These are phyloP conservation scores for Macrosiphum euphorbiae DNA, from an alignment of 2,888 invertebrate species.

Conservation along the genomic window DNA sequence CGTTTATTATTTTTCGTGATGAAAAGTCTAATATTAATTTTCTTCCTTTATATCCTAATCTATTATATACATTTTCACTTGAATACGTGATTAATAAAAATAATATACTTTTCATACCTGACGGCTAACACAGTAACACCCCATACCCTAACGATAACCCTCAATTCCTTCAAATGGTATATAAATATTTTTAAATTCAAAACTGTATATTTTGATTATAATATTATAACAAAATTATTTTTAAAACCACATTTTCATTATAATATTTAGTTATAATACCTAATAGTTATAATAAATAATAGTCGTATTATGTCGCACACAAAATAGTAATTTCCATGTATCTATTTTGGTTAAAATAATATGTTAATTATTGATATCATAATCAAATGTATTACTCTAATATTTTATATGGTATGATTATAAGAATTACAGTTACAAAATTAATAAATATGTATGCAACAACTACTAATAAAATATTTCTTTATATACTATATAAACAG, in stretches of 20 bases:
- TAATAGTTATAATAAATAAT: too few species aligned
- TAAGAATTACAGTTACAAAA: too few species aligned
- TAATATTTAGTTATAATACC: too few species aligned
- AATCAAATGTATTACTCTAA: too few species aligned
- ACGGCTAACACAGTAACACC: background rate
- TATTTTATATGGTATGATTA: too few species aligned
- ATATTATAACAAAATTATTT: background rate
- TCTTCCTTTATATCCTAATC: background rate
- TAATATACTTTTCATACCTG: background rate
- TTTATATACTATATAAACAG: too few species aligned
- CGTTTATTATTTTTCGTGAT: background rate
- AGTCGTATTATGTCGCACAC: too few species aligned
- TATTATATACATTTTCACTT: background rate
- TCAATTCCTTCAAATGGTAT: background rate
- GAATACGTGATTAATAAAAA: background rate
- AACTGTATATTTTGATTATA: background rate
- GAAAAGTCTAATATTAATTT: background rate
- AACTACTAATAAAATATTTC: too few species aligned
- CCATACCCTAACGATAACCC: background rate
- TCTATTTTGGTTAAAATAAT: too few species aligned
- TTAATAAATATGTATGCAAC: too few species aligned
- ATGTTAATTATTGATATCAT: too few species aligned
- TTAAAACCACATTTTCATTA: background rate
- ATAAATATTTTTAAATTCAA: background rate
- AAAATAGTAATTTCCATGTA: too few species aligned